Base-by-base conservation (phyloP, 2,888 invertebrate species). In the Uloborus plumipes region DNA sequence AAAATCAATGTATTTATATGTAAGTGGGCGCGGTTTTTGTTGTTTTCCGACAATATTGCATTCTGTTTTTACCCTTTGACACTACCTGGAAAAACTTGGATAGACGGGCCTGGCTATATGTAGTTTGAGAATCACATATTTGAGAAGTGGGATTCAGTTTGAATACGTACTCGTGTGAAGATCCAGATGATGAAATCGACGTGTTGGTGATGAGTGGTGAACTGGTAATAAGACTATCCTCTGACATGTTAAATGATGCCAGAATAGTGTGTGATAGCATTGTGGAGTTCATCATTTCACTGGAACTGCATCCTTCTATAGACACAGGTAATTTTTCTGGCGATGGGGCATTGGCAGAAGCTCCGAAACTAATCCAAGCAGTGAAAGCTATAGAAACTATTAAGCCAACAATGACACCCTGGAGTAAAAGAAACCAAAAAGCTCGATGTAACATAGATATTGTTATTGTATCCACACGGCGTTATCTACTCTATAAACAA, bases 291-390 rank as follows among this genome's bases (percentile, higher is more conserved):
- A 47, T 59, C 15, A 31, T 0, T 9, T 78, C 72, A 15, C 51
- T 14, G 13, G 62, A 26, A 9, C 53, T 9, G n/a, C 81, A 81
- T 0, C 75, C 81, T 1, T 69, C 74, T 20, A 55, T 55, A 16
- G 81, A 81, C 3, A 81, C 65, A 14, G 81, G 81, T 6, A 81
- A 50, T 39, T 22, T 50, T 7, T 67, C 15, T 0, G 82, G 72
- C 0, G 39, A 53, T 2, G 66, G 82, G 0, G 61, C 82, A 16
- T 66, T 59, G 0, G 76, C 71, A 14, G 82, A 76, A 14, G 76
- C 59, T 18, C 82, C 82, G 49, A 82, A 82, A n/a, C 82, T 76
- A 13, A 82, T 61, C 82, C 82, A 82, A 4, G 62, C 71, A 0
- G 76, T 53, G 20, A 82, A 49, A 2, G 26, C 47, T 49, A 82